Base-by-base conservation (phyloP, 2,888 invertebrate species). In the Andricus quercusramuli region DNA sequence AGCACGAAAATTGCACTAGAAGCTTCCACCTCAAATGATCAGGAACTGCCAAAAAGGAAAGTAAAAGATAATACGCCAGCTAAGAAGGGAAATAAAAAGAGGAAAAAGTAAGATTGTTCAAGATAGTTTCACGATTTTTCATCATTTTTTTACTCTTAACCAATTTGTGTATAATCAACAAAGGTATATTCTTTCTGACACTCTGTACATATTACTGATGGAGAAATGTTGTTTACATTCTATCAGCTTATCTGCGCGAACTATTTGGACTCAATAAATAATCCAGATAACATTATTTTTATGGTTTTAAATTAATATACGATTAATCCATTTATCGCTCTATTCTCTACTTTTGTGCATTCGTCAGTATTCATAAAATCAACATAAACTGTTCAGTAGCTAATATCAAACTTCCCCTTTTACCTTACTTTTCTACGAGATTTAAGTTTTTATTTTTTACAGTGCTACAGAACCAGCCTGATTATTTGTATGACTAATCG, bases 41-140 rank as follows among this genome's bases (percentile, higher is more conserved):
- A 47, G n/a, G 77, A 80, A 15, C 64, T 47, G 3, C 64, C 64
- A 67, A 84, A 78, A 68, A 65, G 51, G 64, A 77, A 78, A 79
- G 74, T 25, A 67, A 77, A 68, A 44, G 32, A 64, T 59, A 32
- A 17, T 17, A 47, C 9, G 8, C 22, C 59, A 56, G 29, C 56
- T 20, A 79, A 32, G 22, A 77, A 62, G 47, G 44, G 41, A 66
- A 65, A 37, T 22, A 79, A 15, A 47, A 80, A 41, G 77, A 83
- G 25, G 51, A 78, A 68, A 67, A 68, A 78, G 66, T 37, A 78
- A 56, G 74, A 51, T 15, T 44, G 11, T 29, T 67, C 20, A 15
- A 68, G 11, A 32, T 20, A 59, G 74, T 56, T 74, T n/a, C 13
- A 51, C 20, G 3, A 59, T 74, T 74, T 74, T 74, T 22, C n/a